Evolutionary conservation across 2,888 invertebrate species (phyloP).

Genomic region (Melolontha melolontha): DNA sequence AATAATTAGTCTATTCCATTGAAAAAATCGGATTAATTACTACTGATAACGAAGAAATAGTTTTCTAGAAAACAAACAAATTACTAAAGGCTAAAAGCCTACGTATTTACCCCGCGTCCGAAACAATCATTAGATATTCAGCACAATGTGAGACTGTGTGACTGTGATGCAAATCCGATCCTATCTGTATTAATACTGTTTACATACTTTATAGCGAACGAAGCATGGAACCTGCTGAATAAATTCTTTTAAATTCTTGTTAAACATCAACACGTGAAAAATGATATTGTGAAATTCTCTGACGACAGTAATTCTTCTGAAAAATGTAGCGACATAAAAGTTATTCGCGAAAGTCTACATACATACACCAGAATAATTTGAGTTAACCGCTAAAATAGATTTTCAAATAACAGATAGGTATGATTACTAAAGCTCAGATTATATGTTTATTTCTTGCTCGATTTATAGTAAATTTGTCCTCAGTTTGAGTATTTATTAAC

Average conservation of each 20-base stretch:
- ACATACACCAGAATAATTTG: no score
- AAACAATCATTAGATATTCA: slow-evolving; percentile 12
- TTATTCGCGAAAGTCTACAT: no score
- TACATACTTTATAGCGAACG: not conserved
- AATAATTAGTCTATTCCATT: not conserved
- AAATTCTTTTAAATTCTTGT: not conserved
- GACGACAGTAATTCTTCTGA: no score
- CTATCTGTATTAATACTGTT: not conserved
- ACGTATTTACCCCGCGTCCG: not conserved
- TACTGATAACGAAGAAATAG: not conserved
- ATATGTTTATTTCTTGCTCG: no score
- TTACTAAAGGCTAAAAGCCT: no score
- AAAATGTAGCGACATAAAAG: no score
- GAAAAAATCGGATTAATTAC: not conserved
- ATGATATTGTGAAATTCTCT: slow-evolving; percentile 3
- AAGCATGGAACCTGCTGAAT: not conserved
- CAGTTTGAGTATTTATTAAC: no score
- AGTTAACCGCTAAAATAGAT: no score
- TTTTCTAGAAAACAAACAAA: slow-evolving; percentile 2
- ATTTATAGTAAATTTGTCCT: no score
- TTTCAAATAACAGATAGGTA: no score
- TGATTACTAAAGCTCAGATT: no score
- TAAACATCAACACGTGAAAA: slow-evolving; percentile 3
- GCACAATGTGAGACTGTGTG: slow-evolving; percentile 11
- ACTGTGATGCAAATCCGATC: slow-evolving; percentile 2